Evolutionary conservation across 64 coral and sea anemone genomes (phyloP), one percentile per base, ranked within the genome.

Genomic region (Actinia tenebrosa): DNA sequence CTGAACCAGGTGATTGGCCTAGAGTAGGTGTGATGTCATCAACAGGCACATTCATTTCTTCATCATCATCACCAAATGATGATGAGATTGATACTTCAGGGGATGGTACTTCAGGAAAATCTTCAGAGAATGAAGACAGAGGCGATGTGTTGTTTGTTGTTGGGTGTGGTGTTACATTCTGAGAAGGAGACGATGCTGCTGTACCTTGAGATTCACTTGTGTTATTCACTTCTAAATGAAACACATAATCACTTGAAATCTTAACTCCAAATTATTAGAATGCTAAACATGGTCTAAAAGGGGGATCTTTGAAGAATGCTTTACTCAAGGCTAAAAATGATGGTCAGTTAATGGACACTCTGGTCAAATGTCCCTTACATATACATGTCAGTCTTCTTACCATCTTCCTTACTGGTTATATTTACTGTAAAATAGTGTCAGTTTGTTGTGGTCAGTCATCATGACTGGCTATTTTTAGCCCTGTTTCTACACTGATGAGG

Each of bases 71-170:
- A 50, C 87, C 90, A 89, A 98, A 92, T 64, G 95, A 94, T 63
- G 96, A 92, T 71, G 93, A 93, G 71, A 92, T 91, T 23, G 96
- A 98, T 16, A 91, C 84, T 18, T 71, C 87, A 60, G 93, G 89
- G 0, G 93, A 90, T 1, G 93, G 87, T 22, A 85, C 93, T 6
- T 68, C 93, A 59, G 93, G 88, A 19, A 93, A 95, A 3, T 95
- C 84, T 44, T 80, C 93, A 17, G 97, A 99, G 25, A 92, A 92
- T 20, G 88, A 88, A 4, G 91, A 95, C 2, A 92, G 80, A 56
- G 93, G 91, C 19, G 93, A 90, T 0, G 91, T 78, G 45, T 81
- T 81, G 43, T 45, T 81, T 53, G 79, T 81, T 20, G 79, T 50
- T 30, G 69, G 69, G 25, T 75, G 69, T 20, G 30, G 27, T 9